phyloP scores from a whole-genome alignment of 2,797 vertebrate genomes.

The Jordanella pulchra region DNA sequence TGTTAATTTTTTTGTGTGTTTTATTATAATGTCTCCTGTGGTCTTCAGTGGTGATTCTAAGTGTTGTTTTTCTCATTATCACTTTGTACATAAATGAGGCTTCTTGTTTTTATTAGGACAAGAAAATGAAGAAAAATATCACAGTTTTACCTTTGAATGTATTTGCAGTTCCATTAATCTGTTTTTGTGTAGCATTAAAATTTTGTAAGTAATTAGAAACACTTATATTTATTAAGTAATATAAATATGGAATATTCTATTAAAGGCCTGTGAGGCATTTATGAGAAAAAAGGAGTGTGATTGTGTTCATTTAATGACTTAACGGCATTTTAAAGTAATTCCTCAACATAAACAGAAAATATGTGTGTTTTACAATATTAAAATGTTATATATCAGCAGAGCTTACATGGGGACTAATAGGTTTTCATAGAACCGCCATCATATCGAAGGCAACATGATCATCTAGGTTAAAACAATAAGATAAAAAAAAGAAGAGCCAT shows the following conservation, averaged over 20 bases:
- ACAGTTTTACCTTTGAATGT: constrained; percentile 77
- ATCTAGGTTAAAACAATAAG: neutral
- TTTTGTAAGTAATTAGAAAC: constrained; percentile 77
- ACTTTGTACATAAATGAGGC: constrained; percentile 56
- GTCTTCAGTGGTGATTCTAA: constrained; percentile 38
- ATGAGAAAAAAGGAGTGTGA: constrained; percentile 32
- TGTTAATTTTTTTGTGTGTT: constrained; percentile 36
- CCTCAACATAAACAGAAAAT: neutral
- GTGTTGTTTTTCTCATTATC: constrained; percentile 49
- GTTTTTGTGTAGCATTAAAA: constrained; percentile 57
- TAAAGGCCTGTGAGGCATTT: constrained; percentile 69
- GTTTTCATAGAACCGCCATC: neutral
- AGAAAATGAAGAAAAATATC: constrained; percentile 38
- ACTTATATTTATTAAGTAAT: constrained; percentile 62
- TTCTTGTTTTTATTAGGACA: constrained; percentile 45
- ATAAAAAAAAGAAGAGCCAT: neutral
- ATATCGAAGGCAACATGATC: neutral
- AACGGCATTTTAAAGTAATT: neutral
- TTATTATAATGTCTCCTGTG: constrained; percentile 31
- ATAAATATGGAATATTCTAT: constrained; percentile 73
- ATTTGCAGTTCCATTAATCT: constrained; percentile 58
- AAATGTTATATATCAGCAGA: neutral
- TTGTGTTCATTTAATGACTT: constrained; percentile 6
- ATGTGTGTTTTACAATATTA: neutral
- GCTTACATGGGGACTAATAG: too few species aligned